Percentiles rank a stretch among this genome's conserved stretches.
These are phyloP conservation scores for Geopemphigus sp. DNA, from an alignment of 1,140 invertebrate genomes.

Conservation along the genomic window DNA sequence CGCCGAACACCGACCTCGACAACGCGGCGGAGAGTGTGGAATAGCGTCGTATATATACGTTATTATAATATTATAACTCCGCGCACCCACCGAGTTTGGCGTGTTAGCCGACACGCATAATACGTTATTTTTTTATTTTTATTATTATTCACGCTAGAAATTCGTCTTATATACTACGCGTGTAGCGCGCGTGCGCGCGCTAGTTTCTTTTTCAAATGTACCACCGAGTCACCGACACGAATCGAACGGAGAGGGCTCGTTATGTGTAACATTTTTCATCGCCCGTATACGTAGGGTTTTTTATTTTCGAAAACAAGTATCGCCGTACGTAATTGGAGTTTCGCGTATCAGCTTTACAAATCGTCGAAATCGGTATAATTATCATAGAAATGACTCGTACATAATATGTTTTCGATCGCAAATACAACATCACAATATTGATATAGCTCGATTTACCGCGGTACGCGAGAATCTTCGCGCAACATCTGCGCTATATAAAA, in stretches of 20 bases:
- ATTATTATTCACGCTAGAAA: slow-evolving; percentile 24
- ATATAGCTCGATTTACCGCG: no score
- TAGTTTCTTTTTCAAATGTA: neutral
- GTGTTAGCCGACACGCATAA: slow-evolving; percentile 2
- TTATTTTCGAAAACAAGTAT: neutral
- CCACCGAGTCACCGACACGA: neutral
- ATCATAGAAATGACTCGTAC: no score
- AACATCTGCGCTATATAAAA: no score
- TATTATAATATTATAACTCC: slow-evolving; percentile 24
- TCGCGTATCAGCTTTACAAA: no score
- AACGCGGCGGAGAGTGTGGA: slow-evolving; percentile 50
- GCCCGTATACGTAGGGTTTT: neutral
- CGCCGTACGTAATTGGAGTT: no score
- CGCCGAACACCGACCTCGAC: slow-evolving; percentile 52
- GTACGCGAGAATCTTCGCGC: no score
- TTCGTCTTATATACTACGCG: neutral
- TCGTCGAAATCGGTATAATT: no score
- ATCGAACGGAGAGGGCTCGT: no score
- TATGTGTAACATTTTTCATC: no score
- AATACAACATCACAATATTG: no score
- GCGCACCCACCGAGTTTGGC: neutral
- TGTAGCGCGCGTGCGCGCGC: neutral
- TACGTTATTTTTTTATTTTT: neutral
- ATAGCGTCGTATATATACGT: neutral
- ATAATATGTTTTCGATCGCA: no score